Percentiles rank a stretch among this genome's conserved stretches.
These are phyloP conservation scores for Paramormyrops hopkinsi DNA, from an alignment of 2,797 vertebrate genomes.

Conservation along the genomic window DNA sequence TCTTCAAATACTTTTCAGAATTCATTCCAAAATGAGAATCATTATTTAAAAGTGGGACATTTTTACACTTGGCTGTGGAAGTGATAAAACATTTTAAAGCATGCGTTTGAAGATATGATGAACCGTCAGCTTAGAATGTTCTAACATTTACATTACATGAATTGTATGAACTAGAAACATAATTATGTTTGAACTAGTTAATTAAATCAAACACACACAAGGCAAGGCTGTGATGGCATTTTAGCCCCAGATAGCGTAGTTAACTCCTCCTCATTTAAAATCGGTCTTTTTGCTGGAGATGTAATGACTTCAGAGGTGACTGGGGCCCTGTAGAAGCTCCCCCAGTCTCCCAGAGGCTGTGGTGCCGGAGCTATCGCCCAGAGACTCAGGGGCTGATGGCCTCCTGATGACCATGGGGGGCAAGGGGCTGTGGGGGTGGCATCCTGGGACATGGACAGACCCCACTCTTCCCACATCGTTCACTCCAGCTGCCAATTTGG, in stretches of 20 bases:
- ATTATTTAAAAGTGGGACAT: not conserved
- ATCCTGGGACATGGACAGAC: not conserved
- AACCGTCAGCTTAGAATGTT: not conserved
- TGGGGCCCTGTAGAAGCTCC: not conserved
- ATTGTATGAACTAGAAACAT: not conserved
- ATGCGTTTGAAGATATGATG: not conserved
- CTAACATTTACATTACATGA: not conserved
- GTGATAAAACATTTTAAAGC: not conserved
- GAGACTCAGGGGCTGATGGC: not conserved
- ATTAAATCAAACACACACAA: not conserved
- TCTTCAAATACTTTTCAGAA: not conserved
- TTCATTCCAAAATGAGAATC: not conserved
- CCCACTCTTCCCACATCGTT: not conserved
- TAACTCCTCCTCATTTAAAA: not conserved
- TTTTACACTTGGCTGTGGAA: not conserved
- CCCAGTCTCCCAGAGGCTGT: not conserved
- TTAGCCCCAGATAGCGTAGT: not conserved
- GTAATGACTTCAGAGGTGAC: not conserved
- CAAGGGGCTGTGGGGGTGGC: not conserved
- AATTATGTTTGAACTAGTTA: not conserved
- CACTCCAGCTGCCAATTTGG: not conserved
- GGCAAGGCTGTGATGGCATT: not conserved
- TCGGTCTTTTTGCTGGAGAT: not conserved
- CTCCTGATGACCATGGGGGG: not conserved
- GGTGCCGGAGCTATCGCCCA: not conserved